These are phyloP conservation scores for Lasioglossum leucozonium DNA, from an alignment of 2,888 invertebrate species.

Conservation along the genomic window DNA sequence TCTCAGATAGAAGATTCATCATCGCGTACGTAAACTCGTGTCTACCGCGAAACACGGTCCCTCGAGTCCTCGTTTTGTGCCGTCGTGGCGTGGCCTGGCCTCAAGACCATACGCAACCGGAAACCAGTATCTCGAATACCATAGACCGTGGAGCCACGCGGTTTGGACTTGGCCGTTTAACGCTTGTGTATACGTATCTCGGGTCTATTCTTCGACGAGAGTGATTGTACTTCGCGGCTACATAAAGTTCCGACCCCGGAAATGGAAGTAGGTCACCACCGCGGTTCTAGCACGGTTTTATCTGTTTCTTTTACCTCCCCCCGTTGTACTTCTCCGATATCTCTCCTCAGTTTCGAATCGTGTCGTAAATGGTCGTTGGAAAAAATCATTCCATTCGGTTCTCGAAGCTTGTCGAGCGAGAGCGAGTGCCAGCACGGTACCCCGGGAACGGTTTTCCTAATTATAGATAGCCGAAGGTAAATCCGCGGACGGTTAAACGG, in stretches of 20 bases:
- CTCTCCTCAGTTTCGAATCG: neutral
- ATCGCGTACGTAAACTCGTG: constrained; percentile 42
- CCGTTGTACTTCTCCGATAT: neutral
- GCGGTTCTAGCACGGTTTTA: neutral
- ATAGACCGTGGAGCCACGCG: constrained; percentile 36
- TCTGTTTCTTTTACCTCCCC: neutral
- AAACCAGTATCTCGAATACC: constrained; percentile 31
- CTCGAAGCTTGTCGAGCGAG: constrained; percentile 12
- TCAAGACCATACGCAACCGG: constrained; percentile 46
- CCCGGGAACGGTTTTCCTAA: neutral
- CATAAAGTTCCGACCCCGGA: neutral
- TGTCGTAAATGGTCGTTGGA: neutral
- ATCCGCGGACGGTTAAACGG: neutral
- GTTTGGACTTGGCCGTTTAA: constrained; percentile 22
- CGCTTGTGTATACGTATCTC: neutral
- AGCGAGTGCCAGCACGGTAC: constrained; percentile 50
- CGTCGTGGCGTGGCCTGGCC: constrained; percentile 50
- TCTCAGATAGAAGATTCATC: neutral
- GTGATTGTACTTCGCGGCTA: constrained; percentile 15
- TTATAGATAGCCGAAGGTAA: constrained; percentile 1
- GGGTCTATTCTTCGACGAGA: neutral
- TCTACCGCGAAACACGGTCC: constrained; percentile 25
- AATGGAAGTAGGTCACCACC: neutral
- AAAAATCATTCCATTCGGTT: neutral
- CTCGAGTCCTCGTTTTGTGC: constrained; percentile 32